Base-by-base conservation (phyloP, 2,113 vertebrate species). In the Deroptyus accipitrinus region DNA sequence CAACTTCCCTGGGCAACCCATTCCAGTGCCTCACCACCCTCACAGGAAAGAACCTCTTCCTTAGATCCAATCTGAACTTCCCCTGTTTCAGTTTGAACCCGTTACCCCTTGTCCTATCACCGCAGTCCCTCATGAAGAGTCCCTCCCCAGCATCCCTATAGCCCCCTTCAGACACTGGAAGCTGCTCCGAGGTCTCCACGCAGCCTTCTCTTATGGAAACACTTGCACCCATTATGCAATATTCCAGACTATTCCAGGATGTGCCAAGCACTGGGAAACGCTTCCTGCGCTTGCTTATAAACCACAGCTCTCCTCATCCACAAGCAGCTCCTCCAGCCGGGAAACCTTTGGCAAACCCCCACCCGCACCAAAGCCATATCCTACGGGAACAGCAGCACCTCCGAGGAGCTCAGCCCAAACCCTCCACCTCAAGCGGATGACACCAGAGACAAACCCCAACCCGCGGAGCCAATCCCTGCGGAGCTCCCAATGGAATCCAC, bases 231-330 rank as follows among this genome's bases (percentile, higher is more conserved):
- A 2, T 2, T 19, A 10, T 1, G 9, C 19, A 25, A 35, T 8
- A 57, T 6, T n/a, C 30, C 54, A 20, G 31, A 57, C 20, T 57
- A 63, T 6, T 51, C 10, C 4, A 14, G 10, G 24, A 33, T 22
- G 6, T 1, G 2, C 46, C 23, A 11, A 46, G 10, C 17, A 18
- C 66, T 1, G 0, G 8, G n/a, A 66, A 48, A 61, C 0, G 3
- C 17, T 30, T 17, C 30, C 30, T 6, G 11, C 13, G 11, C 20
- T 62, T 23, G 22, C 5, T 4, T 3, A 17, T 1, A 64, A 82
- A 66, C 30, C 49, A 46, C 25, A 39, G 22, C n/a, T 76, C 25
- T 13, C 7, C 20, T 15, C 0, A 64, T 11, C n/a, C 14, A 11
- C 2, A 4, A 8, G 28, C 48, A 19, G 9, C 30, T 37, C 24